phyloP scores from a whole-genome alignment of 2,888 invertebrate species.

The Tetanocera ferruginea region DNA sequence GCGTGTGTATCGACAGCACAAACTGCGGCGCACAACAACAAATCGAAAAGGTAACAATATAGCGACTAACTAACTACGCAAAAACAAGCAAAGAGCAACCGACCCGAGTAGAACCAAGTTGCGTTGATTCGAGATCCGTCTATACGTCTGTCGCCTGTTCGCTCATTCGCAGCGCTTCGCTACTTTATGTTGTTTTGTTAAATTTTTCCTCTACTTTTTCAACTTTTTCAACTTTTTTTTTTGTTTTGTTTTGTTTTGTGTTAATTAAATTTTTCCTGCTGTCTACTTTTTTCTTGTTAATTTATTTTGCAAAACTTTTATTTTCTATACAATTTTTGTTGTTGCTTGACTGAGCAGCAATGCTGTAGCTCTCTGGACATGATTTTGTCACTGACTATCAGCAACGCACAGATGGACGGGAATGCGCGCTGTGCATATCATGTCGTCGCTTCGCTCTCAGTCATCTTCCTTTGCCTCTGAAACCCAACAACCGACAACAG shows the following conservation, averaged over 20 bases:
- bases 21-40: constrained; percentile 28
- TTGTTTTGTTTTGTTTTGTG: neutral
- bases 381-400: neutral
- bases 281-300: neutral
- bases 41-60: constrained; percentile 35
- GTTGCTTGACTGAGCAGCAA: neutral
- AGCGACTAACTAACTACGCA: constrained; percentile 37
- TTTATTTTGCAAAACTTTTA: constrained; percentile 5
- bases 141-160: neutral
- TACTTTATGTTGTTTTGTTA: neutral
- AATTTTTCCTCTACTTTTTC: neutral
- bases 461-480: neutral
- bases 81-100: constrained; percentile 32
- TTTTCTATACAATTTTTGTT: constrained; percentile 13
- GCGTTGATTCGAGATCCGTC: constrained; percentile 18
- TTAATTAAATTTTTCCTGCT: constrained; percentile 2
- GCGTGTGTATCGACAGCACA: neutral
- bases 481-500: neutral
- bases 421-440: neutral
- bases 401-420: neutral
- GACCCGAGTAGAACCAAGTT: neutral
- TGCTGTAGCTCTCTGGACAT: neutral
- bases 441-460: neutral
- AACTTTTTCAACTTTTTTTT: neutral
- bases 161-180: constrained; percentile 10